Percentiles rank a stretch among this genome's conserved stretches.
Conservation (phyloP, 2,113 vertebrate genomes). For the Gasterosteus aculeatus region DNA sequence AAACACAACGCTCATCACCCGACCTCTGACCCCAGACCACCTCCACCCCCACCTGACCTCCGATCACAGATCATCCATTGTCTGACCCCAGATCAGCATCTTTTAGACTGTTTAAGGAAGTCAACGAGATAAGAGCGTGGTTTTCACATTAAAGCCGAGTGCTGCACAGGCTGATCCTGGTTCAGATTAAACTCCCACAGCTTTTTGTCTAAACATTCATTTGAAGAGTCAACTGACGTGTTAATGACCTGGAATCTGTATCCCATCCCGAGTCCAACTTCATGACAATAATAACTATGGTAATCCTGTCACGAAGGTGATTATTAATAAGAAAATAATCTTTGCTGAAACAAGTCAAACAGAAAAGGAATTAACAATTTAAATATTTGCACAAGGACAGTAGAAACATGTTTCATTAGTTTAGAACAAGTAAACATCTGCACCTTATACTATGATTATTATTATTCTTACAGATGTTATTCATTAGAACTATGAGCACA, state of each 20-base stretch:
- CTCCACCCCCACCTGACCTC: not conserved
- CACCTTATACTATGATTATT: too few species aligned
- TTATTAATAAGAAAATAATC: too few species aligned
- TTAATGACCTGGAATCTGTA: not conserved
- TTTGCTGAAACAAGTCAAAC: too few species aligned
- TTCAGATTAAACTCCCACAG: slow-evolving; percentile 1
- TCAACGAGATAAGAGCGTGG: slow-evolving; percentile 8
- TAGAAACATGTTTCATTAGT: too few species aligned
- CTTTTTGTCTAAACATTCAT: not conserved
- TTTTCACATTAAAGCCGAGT: not conserved
- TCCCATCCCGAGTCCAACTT: not conserved
- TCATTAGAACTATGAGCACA: too few species aligned
- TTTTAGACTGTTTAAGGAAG: not conserved
- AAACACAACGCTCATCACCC: not conserved
- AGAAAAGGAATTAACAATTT: too few species aligned
- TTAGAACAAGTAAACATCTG: too few species aligned
- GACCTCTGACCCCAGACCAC: not conserved
- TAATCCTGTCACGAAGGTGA: too few species aligned
- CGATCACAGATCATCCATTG: not conserved
- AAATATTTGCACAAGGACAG: too few species aligned
- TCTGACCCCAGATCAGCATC: not conserved
- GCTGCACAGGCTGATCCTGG: slow-evolving; percentile 9
- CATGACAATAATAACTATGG: too few species aligned
- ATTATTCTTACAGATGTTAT: too few species aligned
- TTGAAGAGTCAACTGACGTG: not conserved